Percentiles rank a stretch among this genome's conserved stretches.
These are phyloP conservation scores for Drosophila buzzatii DNA, from an alignment of 2,888 invertebrate genomes.

Conservation along the genomic window DNA sequence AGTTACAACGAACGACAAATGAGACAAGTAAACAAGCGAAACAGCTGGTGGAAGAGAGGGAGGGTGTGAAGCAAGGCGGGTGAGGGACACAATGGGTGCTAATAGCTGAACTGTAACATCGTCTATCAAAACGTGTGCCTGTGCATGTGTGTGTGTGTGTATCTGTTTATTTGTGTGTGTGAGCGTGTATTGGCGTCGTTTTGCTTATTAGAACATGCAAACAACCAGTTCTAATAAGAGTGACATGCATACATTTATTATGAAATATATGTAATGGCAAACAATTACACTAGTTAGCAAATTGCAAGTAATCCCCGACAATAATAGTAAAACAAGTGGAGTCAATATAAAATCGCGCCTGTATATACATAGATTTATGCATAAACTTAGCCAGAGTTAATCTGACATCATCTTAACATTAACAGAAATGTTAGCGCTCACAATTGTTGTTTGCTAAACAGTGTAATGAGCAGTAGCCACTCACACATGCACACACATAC, in stretches of 20 bases:
- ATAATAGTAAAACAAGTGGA: neutral
- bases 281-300: conserved; percentile 44
- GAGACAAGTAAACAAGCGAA: conserved; percentile 62
- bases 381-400: neutral
- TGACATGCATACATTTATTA: conserved; percentile 68
- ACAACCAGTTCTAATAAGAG: conserved; percentile 71
- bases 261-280: conserved; percentile 51
- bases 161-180: conserved; percentile 26
- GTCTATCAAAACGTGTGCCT: conserved; percentile 24
- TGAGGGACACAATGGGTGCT: conserved; percentile 35
- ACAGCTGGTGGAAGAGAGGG: conserved; percentile 44
- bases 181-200: conserved; percentile 55
- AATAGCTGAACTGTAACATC: conserved; percentile 51
- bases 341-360: neutral
- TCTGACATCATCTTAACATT: conserved; percentile 39
- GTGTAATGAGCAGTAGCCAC: conserved; percentile 26
- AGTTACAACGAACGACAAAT: conserved; percentile 61
- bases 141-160: conserved; percentile 20
- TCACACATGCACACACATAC: conserved; percentile 14
- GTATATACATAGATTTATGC: neutral
- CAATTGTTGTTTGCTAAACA: conserved; percentile 28
- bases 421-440: conserved; percentile 2
- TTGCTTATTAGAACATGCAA: conserved; percentile 72
- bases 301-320: neutral
- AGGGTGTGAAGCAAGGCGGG: conserved; percentile 14